Percentiles rank a stretch among this genome's conserved stretches.
phyloP scores from a whole-genome alignment of 2,113 vertebrate genomes.

The Platichthys flesus region DNA sequence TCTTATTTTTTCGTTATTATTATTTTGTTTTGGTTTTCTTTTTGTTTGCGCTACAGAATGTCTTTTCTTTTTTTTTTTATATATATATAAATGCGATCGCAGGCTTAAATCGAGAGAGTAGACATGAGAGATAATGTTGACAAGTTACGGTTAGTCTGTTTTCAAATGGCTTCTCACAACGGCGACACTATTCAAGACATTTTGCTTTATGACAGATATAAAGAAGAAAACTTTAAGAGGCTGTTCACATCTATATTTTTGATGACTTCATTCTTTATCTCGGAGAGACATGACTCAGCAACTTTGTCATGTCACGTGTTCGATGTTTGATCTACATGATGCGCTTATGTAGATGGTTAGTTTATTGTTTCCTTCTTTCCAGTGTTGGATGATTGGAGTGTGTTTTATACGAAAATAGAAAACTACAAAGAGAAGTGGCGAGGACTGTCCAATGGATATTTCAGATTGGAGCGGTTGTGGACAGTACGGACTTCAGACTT shows the following conservation, averaged over 20 bases:
- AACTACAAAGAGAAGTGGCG: constrained; percentile 64
- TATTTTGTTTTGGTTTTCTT: constrained; percentile 14
- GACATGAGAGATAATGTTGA: constrained; percentile 48
- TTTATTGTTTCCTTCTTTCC: constrained; percentile 22
- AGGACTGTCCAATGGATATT: constrained; percentile 44
- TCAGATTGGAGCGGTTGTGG: constrained; percentile 49
- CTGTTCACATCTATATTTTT: constrained; percentile 80
- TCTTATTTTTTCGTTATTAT: constrained; percentile 35
- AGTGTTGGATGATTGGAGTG: constrained; percentile 70
- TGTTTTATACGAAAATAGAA: constrained; percentile 70
- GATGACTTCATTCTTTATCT: constrained; percentile 65
- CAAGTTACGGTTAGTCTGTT: constrained; percentile 63
- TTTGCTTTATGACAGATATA: constrained; percentile 64
- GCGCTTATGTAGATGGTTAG: constrained; percentile 52
- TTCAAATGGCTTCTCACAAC: constrained; percentile 66
- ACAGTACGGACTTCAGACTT: constrained; percentile 36
- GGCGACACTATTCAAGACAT: constrained; percentile 74
- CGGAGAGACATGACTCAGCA: constrained; percentile 46
- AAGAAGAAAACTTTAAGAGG: constrained; percentile 62
- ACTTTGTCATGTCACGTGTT: constrained; percentile 40
- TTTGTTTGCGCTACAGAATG: constrained; percentile 66
- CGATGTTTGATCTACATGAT: constrained; percentile 57
- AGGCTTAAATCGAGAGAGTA: constrained; percentile 57
- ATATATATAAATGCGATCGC: constrained; percentile 44
- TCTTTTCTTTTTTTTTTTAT: constrained; percentile 53